Evolutionary conservation across 2,113 vertebrate genomes (phyloP).

Genomic region (Gymnocephalus cernua): DNA sequence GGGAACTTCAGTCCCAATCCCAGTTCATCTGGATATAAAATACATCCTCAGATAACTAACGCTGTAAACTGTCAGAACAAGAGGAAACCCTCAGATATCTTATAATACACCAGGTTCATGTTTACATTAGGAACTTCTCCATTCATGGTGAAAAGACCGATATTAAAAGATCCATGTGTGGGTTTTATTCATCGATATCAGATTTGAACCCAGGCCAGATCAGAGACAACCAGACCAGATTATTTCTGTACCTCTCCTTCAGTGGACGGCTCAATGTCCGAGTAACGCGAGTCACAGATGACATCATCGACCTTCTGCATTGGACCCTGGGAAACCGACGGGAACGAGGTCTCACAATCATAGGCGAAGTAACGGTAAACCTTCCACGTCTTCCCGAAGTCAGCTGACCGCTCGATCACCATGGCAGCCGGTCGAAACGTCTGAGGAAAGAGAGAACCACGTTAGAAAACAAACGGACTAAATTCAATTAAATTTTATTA

Average conservation of each 20-base stretch:
- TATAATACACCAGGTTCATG: no score
- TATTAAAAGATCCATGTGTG: no score
- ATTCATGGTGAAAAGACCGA: no score
- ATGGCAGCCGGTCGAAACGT: conserved; percentile 97
- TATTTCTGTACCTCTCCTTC: conserved; percentile 89
- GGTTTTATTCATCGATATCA: no score
- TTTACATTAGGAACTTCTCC: no score
- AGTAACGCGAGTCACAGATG: conserved; percentile 97
- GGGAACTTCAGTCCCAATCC: no score
- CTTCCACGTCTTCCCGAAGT: conserved; percentile 94
- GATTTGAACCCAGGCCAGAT: no score
- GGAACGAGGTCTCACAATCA: conserved; percentile 94
- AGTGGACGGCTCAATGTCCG: conserved; percentile 96
- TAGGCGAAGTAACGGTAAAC: conserved; percentile 97
- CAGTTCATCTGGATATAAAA: no score
- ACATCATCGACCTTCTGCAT: conserved; percentile 97
- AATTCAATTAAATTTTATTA: background rate
- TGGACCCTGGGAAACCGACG: conserved; percentile 88
- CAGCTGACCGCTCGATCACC: conserved; percentile 95
- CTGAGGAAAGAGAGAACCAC: conserved; percentile 74
- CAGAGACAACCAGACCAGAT: no score
- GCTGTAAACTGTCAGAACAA: no score
- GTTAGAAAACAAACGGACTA: background rate
- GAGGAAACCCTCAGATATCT: no score
- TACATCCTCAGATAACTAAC: no score